Evolutionary conservation across 1,140 invertebrate species (phyloP).

Genomic region (Drosophila obscura): DNA sequence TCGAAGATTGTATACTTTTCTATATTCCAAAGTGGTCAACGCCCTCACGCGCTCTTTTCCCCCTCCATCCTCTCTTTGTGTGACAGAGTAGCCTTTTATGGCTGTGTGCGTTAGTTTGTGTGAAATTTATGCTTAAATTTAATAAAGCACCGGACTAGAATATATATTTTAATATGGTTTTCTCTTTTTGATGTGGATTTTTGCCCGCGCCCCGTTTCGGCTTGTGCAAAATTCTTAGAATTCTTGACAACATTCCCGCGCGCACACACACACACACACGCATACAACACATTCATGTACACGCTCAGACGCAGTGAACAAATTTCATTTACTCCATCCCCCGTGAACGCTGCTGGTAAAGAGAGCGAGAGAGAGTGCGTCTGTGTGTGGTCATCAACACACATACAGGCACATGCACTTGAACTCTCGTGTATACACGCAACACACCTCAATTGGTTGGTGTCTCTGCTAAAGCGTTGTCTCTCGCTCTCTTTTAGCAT

Average conservation of each 20-base stretch:
- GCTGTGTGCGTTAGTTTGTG: constrained; percentile 14
- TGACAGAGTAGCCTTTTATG: neutral
- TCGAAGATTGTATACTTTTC: neutral
- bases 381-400: neutral
- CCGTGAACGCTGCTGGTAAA: constrained; percentile 38
- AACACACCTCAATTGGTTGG: constrained; percentile 75
- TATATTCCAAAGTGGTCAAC: constrained; percentile 12
- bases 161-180: constrained; percentile 2
- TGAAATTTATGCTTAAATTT: constrained; percentile 15
- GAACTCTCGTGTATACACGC: constrained; percentile 60
- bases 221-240: constrained; percentile 78
- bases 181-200: constrained; percentile 7
- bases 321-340: constrained; percentile 46
- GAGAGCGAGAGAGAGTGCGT: constrained; percentile 40
- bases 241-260: constrained; percentile 81
- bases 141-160: constrained; percentile 16
- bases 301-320: constrained; percentile 26
- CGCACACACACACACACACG: constrained; percentile 51
- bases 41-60: constrained; percentile 23
- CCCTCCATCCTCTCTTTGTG: constrained; percentile 7
- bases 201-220: constrained; percentile 29
- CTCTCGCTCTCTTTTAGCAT: constrained; percentile 32
- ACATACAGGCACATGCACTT: constrained; percentile 51
- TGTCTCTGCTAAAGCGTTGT: constrained; percentile 53
- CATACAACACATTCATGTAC: constrained; percentile 20